A percentile compares a stretch with the other conserved stretches of the same genome.
Conservation (phyloP, 2,113 vertebrate genomes). For the Opisthocomus hoazin region DNA sequence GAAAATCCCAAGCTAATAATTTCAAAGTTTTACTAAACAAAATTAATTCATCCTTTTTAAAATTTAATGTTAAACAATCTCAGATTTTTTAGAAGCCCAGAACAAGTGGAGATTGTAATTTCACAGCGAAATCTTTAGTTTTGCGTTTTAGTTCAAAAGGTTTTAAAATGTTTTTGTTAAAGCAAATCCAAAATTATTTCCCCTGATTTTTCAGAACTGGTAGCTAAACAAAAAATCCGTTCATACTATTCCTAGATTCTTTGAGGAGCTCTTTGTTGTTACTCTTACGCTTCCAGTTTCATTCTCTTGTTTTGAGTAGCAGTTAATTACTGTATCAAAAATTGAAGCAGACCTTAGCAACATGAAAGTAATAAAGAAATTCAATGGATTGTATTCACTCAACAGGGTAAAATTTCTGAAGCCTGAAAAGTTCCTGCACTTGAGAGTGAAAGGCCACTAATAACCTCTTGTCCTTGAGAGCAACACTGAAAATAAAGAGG, state of each 20-base stretch:
- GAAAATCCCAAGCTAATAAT: background rate
- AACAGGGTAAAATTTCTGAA: slow-evolving; percentile 15
- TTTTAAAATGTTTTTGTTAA: background rate
- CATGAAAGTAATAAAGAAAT: slow-evolving; percentile 14
- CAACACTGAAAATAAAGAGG: background rate
- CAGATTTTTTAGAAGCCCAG: background rate
- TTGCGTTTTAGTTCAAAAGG: background rate
- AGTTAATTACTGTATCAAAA: slow-evolving; percentile 41
- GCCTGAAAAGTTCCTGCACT: background rate
- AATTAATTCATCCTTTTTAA: background rate
- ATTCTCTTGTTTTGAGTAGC: background rate
- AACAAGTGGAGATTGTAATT: background rate
- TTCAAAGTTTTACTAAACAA: background rate
- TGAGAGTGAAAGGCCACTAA: slow-evolving; percentile 35
- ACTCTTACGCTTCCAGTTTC: background rate
- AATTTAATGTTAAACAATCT: background rate
- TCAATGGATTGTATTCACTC: background rate
- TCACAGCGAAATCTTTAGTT: background rate
- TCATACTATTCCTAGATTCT: background rate
- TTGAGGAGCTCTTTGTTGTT: background rate
- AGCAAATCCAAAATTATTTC: background rate
- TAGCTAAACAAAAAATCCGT: background rate
- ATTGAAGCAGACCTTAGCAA: background rate
- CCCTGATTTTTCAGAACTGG: background rate
- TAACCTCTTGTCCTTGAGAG: slow-evolving; percentile 26